Percentiles rank a stretch among this genome's conserved stretches.
These are phyloP conservation scores for Scaptodrosophila lebanonensis DNA, from an alignment of 1,140 invertebrate genomes.

Conservation along the genomic window DNA sequence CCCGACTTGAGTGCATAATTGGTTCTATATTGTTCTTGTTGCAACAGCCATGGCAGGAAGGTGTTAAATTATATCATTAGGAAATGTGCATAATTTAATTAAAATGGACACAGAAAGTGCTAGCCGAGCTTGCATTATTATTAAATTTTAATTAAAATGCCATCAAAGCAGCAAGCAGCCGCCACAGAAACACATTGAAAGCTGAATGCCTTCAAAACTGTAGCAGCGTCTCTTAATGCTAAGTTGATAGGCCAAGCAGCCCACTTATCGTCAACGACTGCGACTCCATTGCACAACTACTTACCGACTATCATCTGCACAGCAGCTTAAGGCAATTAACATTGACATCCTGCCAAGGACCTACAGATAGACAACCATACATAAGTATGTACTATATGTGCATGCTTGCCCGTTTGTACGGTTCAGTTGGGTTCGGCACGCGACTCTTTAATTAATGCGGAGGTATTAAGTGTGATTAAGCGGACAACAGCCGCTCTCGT, in stretches of 20 bases:
- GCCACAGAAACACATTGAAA: slow-evolving; percentile 6
- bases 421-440: slow-evolving; percentile 6
- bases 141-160: slow-evolving; percentile 59
- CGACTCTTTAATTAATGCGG: slow-evolving; percentile 58
- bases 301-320: neutral
- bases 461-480: slow-evolving; percentile 46
- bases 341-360: slow-evolving; percentile 29
- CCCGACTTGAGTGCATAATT: no score
- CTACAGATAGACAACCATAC: slow-evolving; percentile 1
- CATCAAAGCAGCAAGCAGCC: slow-evolving; percentile 57
- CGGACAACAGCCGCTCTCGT: slow-evolving; percentile 13
- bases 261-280: slow-evolving; percentile 17
- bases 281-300: neutral
- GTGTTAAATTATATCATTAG: slow-evolving; percentile 35
- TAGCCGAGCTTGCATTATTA: slow-evolving; percentile 14
- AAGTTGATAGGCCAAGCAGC: slow-evolving; percentile 37
- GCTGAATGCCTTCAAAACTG: slow-evolving; percentile 13
- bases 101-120: slow-evolving; percentile 7
- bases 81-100: slow-evolving; percentile 30
- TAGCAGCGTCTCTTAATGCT: slow-evolving; percentile 13
- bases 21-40: no score
- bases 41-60: slow-evolving; percentile 11
- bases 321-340: slow-evolving; percentile 35
- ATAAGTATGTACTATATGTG: neutral
- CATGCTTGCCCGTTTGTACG: slow-evolving; percentile 1